Base-by-base conservation (phyloP, 2,888 invertebrate genomes). In the Apotomis capreana region DNA sequence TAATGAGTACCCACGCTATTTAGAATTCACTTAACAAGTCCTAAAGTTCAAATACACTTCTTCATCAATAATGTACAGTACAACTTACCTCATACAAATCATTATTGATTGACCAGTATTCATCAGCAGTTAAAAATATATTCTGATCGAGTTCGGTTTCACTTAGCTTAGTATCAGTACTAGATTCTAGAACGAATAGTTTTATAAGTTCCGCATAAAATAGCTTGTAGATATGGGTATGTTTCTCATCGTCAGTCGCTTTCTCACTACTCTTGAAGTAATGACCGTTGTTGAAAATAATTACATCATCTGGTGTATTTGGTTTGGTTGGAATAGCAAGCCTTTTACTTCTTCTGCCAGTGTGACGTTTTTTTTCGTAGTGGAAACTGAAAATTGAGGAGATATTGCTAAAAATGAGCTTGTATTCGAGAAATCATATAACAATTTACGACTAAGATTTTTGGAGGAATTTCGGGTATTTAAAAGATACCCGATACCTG, bases 1-100 rank as follows among this genome's bases (percentile, higher is more conserved):
- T 57, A 40, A 54, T 54, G 40, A 13, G 37, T 0, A 26, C 4
- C n/a, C 12, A 5, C 3, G 49, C n/a, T 10, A n/a, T 13, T 36
- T 52, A 3, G 52, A 37, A n/a, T 52, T 6, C 36, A 37, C n/a
- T 37, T 49, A 49, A 57, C 36, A 37, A 36, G 12, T 1, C 5
- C 37, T 10, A n/a, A 37, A n/a, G 49, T 8, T 62, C 37, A 9
- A 51, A 51, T 49, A 9, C 36, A 37, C 10, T 15, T 9, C 12
- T 58, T 37, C 5, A 52, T n/a, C 12, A 40, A n/a, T 36, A 2
- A 44, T 15, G 5, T 13, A 44, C 75, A 37, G 5, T 13, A 44
- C 75, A 37, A 46, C 79, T 85, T 89, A 95, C 95, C 85, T 94
- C 92, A 74, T 94, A 94, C 10, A 96, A 84, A 73, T 93, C 90